Evolutionary conservation across 2,888 invertebrate species (phyloP).

Genomic region (Ophion costatus): DNA sequence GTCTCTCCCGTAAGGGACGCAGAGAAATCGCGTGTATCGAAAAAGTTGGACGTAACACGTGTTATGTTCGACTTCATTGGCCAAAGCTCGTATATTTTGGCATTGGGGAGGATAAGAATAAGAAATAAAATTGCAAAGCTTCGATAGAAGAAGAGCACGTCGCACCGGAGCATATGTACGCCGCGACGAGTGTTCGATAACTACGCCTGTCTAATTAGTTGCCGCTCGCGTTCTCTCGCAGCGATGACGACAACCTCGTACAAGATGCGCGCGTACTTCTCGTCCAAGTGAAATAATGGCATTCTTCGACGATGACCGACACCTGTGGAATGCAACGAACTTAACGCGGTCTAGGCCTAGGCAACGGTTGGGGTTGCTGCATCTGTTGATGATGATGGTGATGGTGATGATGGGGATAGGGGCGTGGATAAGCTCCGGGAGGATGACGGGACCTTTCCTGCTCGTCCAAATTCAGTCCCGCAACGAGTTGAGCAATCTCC

Average conservation of each 20-base stretch:
- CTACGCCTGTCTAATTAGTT: no score
- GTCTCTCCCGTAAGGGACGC: background rate
- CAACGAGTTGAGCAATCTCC: constrained; percentile 96
- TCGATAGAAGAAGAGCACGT: no score
- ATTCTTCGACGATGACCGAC: constrained; percentile 54
- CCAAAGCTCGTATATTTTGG: background rate
- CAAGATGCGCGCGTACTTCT: no score
- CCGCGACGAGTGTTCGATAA: no score
- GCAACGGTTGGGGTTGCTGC: constrained; percentile 80
- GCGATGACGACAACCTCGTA: no score
- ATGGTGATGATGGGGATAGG: constrained; percentile 81
- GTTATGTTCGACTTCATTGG: background rate
- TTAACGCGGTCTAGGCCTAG: constrained; percentile 81
- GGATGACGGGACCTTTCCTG: constrained; percentile 89
- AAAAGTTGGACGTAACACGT: background rate
- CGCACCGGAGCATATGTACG: no score
- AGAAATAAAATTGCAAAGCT: background rate
- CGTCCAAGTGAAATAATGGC: constrained; percentile 39
- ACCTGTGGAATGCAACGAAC: constrained; percentile 40
- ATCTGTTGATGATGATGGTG: constrained; percentile 73
- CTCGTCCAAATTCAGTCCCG: constrained; percentile 93
- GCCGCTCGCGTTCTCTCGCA: no score
- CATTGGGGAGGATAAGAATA: constrained; percentile 1
- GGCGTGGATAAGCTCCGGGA: constrained; percentile 86
- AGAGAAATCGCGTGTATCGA: background rate